These are phyloP conservation scores for Schrankia costaestrigalis DNA, from an alignment of 2,888 invertebrate genomes.

Conservation along the genomic window DNA sequence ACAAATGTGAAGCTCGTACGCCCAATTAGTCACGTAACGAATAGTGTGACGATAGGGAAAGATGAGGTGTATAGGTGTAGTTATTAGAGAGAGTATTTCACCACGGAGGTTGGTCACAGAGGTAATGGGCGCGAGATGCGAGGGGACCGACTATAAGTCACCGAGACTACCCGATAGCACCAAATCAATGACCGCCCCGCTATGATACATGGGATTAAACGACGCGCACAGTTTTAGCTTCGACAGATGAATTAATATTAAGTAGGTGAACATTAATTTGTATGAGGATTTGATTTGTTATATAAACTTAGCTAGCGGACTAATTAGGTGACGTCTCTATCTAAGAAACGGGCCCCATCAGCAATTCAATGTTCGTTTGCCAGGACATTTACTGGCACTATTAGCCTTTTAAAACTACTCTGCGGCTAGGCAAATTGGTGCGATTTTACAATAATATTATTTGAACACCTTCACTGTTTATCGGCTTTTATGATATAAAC, in stretches of 20 bases:
- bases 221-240: slow-evolving; percentile 75
- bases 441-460: too few species aligned
- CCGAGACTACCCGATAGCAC: slow-evolving; percentile 64
- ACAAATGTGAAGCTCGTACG: slow-evolving; percentile 63
- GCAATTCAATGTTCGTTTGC: too few species aligned
- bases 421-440: too few species aligned
- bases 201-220: slow-evolving; percentile 76
- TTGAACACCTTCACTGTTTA: too few species aligned
- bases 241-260: slow-evolving; percentile 66
- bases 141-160: slow-evolving; percentile 74
- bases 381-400: too few species aligned
- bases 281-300: slow-evolving; percentile 38
- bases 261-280: slow-evolving; percentile 70
- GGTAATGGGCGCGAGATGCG: slow-evolving; percentile 60
- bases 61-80: slow-evolving; percentile 61
- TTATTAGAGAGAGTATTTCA: slow-evolving; percentile 35
- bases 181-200: slow-evolving; percentile 76
- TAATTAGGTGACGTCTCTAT: too few species aligned
- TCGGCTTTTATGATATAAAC: too few species aligned
- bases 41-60: slow-evolving; percentile 59
- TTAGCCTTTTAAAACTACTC: too few species aligned
- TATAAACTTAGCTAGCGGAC: too few species aligned
- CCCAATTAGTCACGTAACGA: slow-evolving; percentile 81
- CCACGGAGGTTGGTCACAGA: slow-evolving; percentile 33
- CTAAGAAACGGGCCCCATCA: too few species aligned